Evolutionary conservation across 2,113 vertebrate species (phyloP).

Genomic region (Orientallactaga bullata): DNA sequence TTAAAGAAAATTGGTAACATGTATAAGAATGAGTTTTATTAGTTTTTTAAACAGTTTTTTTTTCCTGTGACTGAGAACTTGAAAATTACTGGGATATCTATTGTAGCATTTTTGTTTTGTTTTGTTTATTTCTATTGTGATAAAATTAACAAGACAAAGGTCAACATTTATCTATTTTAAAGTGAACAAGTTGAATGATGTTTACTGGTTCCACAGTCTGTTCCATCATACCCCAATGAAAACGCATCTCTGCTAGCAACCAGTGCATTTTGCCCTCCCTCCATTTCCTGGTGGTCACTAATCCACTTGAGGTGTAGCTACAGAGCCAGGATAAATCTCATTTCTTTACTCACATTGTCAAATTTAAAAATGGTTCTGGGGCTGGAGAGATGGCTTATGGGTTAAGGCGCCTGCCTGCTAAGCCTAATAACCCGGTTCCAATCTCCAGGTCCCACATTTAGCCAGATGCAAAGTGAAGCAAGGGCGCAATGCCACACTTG

Average conservation of each 20-base stretch:
- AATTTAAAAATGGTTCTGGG: neutral
- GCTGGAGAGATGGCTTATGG: too few species aligned
- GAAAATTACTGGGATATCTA: neutral
- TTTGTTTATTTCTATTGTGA: neutral
- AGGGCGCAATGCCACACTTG: too few species aligned
- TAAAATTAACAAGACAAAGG: neutral
- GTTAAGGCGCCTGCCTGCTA: too few species aligned
- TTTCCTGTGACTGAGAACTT: neutral
- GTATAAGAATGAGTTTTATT: neutral
- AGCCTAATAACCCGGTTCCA: too few species aligned
- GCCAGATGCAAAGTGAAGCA: too few species aligned
- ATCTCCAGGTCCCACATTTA: too few species aligned
- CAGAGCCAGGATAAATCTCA: neutral
- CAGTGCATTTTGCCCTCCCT: neutral
- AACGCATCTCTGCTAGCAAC: neutral
- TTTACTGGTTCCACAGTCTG: neutral
- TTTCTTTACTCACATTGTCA: neutral
- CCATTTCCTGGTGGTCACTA: neutral
- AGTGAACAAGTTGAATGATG: neutral
- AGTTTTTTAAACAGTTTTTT: neutral
- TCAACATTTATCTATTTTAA: neutral
- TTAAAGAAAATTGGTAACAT: neutral
- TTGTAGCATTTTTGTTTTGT: neutral
- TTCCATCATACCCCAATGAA: neutral
- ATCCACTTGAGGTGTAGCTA: neutral